phyloP scores from a whole-genome alignment of 2,113 vertebrate genomes.

The Phylloscopus trochiloides region DNA sequence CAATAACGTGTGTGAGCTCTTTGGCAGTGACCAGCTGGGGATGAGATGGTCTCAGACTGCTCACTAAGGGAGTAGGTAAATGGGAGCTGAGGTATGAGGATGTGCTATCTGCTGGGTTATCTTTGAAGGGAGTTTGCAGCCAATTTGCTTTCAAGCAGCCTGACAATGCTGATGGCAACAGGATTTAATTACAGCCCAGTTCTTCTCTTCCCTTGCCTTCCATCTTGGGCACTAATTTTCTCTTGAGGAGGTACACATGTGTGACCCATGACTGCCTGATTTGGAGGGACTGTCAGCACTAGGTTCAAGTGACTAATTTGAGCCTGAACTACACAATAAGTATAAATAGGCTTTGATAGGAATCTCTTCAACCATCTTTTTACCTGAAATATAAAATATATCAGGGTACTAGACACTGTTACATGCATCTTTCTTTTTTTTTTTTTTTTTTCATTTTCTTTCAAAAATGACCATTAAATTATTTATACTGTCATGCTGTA shows the following conservation, averaged over 20 bases:
- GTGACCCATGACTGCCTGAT: no score
- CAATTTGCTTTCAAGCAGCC: neutral
- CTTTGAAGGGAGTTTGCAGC: neutral
- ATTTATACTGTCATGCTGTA: neutral
- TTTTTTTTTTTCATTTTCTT: neutral
- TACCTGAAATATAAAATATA: neutral
- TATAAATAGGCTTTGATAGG: neutral
- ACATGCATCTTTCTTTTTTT: accelerated
- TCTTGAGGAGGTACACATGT: accelerated
- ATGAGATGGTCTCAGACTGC: accelerated
- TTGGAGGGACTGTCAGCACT: neutral
- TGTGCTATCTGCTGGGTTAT: neutral
- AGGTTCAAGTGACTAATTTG: neutral
- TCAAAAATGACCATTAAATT: neutral
- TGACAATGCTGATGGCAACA: neutral
- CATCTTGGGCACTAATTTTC: neutral
- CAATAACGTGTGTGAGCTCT: neutral
- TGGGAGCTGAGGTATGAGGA: neutral
- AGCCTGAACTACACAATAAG: neutral
- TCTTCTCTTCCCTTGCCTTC: neutral
- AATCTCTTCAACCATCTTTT: neutral
- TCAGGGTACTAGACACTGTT: neutral
- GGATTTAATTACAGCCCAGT: neutral
- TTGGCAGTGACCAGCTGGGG: neutral
- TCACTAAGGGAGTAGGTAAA: neutral